Percentiles rank a stretch among this genome's conserved stretches.
phyloP scores from a whole-genome alignment of 2,888 invertebrate genomes.

The Noctua pronuba region DNA sequence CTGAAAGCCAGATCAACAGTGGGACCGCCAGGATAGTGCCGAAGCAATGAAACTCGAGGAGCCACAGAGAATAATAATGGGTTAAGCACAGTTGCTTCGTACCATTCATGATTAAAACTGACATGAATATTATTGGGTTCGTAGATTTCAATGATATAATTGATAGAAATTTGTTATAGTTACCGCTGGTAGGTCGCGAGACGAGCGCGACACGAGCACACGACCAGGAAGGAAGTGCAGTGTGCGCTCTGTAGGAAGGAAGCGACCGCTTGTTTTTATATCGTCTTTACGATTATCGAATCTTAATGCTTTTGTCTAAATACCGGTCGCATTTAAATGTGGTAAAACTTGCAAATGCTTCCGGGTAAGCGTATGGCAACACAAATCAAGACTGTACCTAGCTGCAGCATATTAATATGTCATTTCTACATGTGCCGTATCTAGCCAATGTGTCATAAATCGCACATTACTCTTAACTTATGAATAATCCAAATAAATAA shows the following conservation, averaged over 20 bases:
- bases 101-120: not conserved
- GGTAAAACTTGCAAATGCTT: not conserved
- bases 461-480: not conserved
- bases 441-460: not conserved
- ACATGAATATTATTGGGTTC: not conserved
- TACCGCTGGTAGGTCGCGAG: not conserved
- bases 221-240: conserved; percentile 37
- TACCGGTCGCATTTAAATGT: not conserved
- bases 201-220: conserved; percentile 1
- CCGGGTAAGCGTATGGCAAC: not conserved
- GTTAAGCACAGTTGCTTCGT: not conserved
- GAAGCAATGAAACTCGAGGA: not conserved
- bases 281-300: conserved; percentile 18
- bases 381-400: not conserved
- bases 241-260: conserved; percentile 14
- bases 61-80: not conserved
- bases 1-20: not conserved
- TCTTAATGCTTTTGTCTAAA: conserved; percentile 22
- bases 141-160: not conserved
- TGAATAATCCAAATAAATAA: not conserved
- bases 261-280: not conserved
- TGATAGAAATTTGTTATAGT: not conserved
- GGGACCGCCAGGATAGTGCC: not conserved
- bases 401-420: not conserved
- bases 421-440: not conserved